These are phyloP conservation scores for Musca domestica DNA, from an alignment of 1,140 invertebrate genomes.

Conservation along the genomic window DNA sequence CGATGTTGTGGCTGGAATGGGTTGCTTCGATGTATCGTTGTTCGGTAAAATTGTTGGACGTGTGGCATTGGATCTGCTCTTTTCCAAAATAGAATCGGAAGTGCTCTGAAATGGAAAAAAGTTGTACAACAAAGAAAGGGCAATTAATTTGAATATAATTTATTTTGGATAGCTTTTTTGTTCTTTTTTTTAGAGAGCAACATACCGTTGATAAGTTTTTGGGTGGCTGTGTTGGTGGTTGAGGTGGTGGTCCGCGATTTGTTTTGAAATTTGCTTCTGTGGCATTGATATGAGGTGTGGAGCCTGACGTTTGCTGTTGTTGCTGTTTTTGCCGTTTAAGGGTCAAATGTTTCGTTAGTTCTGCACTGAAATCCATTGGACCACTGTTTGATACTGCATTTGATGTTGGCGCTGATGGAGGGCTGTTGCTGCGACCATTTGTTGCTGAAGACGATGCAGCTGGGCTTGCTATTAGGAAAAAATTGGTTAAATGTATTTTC, in stretches of 20 bases:
- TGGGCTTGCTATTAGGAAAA: slow-evolving; percentile 19
- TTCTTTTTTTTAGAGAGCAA: too few species aligned
- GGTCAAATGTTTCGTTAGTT: slow-evolving; percentile 51
- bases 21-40: slow-evolving; percentile 4
- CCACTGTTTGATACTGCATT: slow-evolving; percentile 35
- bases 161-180: too few species aligned
- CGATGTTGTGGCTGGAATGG: neutral
- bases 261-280: slow-evolving; percentile 53
- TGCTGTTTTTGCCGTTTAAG: slow-evolving; percentile 52
- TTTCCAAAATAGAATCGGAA: slow-evolving; percentile 29
- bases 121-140: too few species aligned
- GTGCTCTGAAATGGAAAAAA: slow-evolving; percentile 26
- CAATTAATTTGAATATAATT: too few species aligned
- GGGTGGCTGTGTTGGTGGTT: slow-evolving; percentile 44
- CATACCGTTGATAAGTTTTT: slow-evolving; percentile 30
- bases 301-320: slow-evolving; percentile 32
- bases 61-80: slow-evolving; percentile 15
- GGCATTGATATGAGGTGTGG: slow-evolving; percentile 44
- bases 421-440: slow-evolving; percentile 38
- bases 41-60: slow-evolving; percentile 21
- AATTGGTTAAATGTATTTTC: neutral
- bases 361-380: slow-evolving; percentile 51
- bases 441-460: slow-evolving; percentile 18
- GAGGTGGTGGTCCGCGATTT: slow-evolving; percentile 53
- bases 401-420: slow-evolving; percentile 28